Percentiles rank a stretch among this genome's conserved stretches.
Conservation (phyloP, 2,113 vertebrate species). For the Heterocephalus glaber region DNA sequence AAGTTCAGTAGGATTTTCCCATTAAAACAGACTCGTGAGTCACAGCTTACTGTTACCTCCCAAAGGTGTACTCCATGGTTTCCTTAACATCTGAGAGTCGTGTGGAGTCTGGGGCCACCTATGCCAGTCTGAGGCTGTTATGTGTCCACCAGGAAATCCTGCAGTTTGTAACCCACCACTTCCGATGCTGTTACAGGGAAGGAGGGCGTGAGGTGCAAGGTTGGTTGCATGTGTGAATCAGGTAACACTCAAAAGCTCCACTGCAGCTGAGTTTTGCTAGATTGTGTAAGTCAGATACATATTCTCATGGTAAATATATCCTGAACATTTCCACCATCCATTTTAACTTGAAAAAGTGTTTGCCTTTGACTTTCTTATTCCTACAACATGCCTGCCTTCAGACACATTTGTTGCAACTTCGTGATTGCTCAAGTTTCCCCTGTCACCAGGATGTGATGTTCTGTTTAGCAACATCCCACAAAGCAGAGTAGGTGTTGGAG, state of each 20-base stretch:
- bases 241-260: not conserved
- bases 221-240: not conserved
- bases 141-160: slow-evolving; percentile 27
- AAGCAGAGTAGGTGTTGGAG: not conserved
- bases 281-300: not conserved
- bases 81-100: not conserved
- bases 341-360: not conserved
- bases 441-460: not conserved
- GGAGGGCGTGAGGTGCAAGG: not conserved
- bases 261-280: not conserved
- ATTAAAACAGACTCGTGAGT: not conserved
- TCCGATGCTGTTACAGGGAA: not conserved
- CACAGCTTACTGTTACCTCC: not conserved
- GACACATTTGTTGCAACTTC: not conserved
- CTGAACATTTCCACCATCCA: not conserved
- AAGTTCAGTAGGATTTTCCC: not conserved
- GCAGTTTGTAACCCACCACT: not conserved
- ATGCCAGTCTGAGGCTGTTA: not conserved
- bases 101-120: not conserved
- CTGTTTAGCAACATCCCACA: not conserved
- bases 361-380: not conserved
- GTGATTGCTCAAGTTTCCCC: not conserved
- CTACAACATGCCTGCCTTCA: not conserved
- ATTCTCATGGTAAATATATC: not conserved
- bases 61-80: not conserved